These are phyloP conservation scores for Epizoanthus rinbou DNA, from an alignment of 92 coral and sea anemone species.

Conservation along the genomic window DNA sequence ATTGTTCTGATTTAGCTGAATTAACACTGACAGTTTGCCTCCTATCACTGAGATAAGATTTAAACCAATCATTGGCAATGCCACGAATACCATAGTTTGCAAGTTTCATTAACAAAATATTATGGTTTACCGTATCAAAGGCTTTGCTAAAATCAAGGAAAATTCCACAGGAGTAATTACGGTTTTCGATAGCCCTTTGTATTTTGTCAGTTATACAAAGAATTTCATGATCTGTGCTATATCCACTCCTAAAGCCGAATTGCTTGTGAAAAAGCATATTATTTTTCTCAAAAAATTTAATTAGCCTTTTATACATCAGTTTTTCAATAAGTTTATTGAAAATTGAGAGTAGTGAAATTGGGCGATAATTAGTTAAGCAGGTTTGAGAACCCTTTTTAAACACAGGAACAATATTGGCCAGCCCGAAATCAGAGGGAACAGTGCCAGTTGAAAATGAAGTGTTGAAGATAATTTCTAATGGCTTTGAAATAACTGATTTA, in stretches of 20 bases:
- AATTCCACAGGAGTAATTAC: constrained; percentile 44
- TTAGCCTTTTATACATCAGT: constrained; percentile 52
- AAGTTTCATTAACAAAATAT: constrained; percentile 30
- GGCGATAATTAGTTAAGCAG: constrained; percentile 48
- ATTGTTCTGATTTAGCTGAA: constrained; percentile 28
- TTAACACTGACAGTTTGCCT: constrained; percentile 28
- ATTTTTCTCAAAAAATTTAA: neutral
- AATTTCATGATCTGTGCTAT: constrained; percentile 38
- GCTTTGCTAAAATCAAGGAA: too few relatives aligned
- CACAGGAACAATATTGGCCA: constrained; percentile 49
- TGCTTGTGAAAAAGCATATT: constrained; percentile 29
- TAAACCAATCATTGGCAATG: constrained; percentile 38
- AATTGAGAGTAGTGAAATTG: constrained; percentile 52
- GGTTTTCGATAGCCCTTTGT: constrained; percentile 31
- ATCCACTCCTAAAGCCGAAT: neutral
- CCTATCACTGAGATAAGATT: constrained; percentile 34
- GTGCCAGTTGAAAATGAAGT: constrained; percentile 53
- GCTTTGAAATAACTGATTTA: constrained; percentile 49
- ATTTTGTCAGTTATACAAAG: constrained; percentile 37
- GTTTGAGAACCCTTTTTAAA: constrained; percentile 52
- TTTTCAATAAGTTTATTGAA: constrained; percentile 54
- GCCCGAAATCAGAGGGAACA: constrained; percentile 51
- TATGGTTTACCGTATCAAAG: constrained; percentile 16
- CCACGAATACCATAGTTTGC: constrained; percentile 43
- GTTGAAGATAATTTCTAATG: constrained; percentile 55